Percentiles rank a stretch among this genome's conserved stretches.
Evolutionary conservation across 2,888 invertebrate species (phyloP).

Genomic region (Serrognathus titanus): DNA sequence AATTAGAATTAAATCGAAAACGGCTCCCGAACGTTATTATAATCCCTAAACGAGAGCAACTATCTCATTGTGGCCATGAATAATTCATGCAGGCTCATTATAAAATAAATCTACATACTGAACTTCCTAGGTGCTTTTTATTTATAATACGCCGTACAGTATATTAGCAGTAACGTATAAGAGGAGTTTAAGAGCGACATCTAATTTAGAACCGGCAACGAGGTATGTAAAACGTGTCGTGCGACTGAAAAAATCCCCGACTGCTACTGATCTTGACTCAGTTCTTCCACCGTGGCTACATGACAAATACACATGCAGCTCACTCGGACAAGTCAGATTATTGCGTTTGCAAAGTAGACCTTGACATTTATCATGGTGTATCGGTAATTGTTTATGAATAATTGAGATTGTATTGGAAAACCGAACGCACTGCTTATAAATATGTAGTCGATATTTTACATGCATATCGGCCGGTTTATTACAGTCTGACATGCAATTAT

Average conservation of each 20-base stretch:
- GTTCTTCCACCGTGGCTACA: conserved; percentile 7
- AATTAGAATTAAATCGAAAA: neutral
- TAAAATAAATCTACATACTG: conserved; percentile 1
- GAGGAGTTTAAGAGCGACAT: neutral
- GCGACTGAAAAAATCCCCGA: conserved; percentile 6
- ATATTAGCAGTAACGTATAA: neutral
- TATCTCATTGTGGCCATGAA: neutral
- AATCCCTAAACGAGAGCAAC: neutral
- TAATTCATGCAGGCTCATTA: conserved; percentile 1
- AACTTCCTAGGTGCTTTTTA: neutral
- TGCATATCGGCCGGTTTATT: conserved; percentile 18
- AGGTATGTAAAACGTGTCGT: conserved; percentile 13
- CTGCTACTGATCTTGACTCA: conserved; percentile 12
- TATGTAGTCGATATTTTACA: conserved; percentile 11
- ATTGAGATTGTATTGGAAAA: conserved; percentile 35
- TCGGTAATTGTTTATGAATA: conserved; percentile 38
- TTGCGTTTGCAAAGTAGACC: conserved; percentile 35
- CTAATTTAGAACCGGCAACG: conserved; percentile 5
- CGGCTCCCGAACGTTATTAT: neutral
- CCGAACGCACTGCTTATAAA: conserved; percentile 16
- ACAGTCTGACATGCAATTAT: conserved; percentile 35
- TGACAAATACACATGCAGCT: conserved; percentile 21
- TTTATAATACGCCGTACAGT: neutral
- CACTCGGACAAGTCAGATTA: conserved; percentile 27
- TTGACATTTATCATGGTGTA: conserved; percentile 38